These are phyloP conservation scores for Tragopan temminckii DNA, from an alignment of 2,797 vertebrate species.

Conservation along the genomic window DNA sequence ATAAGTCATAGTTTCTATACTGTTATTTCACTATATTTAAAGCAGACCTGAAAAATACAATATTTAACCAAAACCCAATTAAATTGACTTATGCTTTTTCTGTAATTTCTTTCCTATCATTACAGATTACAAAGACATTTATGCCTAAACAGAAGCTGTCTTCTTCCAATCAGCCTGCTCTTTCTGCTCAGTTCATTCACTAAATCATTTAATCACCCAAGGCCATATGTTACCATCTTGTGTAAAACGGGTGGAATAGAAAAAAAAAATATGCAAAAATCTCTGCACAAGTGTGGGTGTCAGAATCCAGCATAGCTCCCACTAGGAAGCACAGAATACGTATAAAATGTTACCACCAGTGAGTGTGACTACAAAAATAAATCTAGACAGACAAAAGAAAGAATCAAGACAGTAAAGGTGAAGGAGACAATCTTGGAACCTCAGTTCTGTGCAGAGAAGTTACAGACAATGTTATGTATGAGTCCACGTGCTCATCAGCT, in stretches of 20 bases:
- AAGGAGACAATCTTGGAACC: background rate
- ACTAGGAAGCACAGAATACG: constrained; percentile 52
- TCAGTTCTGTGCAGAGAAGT: background rate
- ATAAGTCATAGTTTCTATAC: background rate
- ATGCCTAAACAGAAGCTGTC: constrained; percentile 78
- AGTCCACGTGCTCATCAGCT: background rate
- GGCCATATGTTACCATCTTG: constrained; percentile 79
- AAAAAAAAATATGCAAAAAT: constrained; percentile 60
- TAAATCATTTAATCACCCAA: constrained; percentile 79
- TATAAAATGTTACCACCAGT: constrained; percentile 53
- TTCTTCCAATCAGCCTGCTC: constrained; percentile 76
- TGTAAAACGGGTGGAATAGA: constrained; percentile 68
- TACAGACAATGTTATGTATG: background rate
- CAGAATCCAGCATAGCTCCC: constrained; percentile 70
- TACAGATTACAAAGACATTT: constrained; percentile 76
- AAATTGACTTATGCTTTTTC: constrained; percentile 60
- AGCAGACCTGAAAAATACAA: constrained; percentile 43
- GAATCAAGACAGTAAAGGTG: constrained; percentile 18
- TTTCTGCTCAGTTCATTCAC: constrained; percentile 78
- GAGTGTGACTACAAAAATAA: constrained; percentile 59
- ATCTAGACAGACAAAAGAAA: constrained; percentile 42
- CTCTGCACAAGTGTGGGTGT: constrained; percentile 72
- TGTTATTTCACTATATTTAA: constrained; percentile 52
- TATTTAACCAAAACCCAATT: constrained; percentile 65
- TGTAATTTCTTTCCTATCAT: constrained; percentile 58